phyloP scores from a whole-genome alignment of 2,797 vertebrate species.

The Oceanodroma leucorhoa region DNA sequence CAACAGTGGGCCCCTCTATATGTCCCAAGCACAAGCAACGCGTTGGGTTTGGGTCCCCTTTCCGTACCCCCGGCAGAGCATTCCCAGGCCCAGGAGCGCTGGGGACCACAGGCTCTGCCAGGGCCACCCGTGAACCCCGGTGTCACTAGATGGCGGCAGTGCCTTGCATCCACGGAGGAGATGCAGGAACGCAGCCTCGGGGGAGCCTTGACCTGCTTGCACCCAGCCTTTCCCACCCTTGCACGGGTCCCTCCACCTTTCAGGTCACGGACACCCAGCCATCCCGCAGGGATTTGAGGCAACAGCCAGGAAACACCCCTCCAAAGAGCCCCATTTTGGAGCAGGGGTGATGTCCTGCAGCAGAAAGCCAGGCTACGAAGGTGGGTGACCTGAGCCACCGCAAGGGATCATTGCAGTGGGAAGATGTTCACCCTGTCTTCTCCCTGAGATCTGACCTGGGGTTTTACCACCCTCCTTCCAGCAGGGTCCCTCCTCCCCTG shows the following conservation, averaged over 20 bases:
- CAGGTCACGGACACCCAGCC: accelerated
- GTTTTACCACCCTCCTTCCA: neutral
- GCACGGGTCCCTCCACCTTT: accelerated
- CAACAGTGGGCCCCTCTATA: accelerated
- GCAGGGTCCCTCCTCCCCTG: neutral
- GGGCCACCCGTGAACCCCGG: neutral
- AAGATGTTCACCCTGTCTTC: neutral
- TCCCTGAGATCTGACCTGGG: neutral
- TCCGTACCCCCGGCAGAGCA: neutral
- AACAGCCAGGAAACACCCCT: neutral
- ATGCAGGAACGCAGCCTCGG: accelerated
- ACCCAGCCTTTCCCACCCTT: neutral
- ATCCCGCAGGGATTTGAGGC: neutral
- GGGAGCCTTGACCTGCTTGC: neutral
- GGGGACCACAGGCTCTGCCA: neutral
- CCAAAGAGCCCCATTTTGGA: neutral
- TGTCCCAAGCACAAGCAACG: neutral
- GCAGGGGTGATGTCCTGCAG: accelerated
- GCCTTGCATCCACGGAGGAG: neutral
- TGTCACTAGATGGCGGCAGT: slow-evolving; percentile 45
- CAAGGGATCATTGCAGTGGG: accelerated
- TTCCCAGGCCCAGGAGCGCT: neutral
- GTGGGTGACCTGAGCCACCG: neutral
- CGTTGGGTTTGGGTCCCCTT: accelerated
- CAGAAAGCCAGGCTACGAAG: neutral